Evolutionary conservation across 2,888 invertebrate species (phyloP), one percentile per base, ranked within the genome.

Genomic region (Cetonia aurata): DNA sequence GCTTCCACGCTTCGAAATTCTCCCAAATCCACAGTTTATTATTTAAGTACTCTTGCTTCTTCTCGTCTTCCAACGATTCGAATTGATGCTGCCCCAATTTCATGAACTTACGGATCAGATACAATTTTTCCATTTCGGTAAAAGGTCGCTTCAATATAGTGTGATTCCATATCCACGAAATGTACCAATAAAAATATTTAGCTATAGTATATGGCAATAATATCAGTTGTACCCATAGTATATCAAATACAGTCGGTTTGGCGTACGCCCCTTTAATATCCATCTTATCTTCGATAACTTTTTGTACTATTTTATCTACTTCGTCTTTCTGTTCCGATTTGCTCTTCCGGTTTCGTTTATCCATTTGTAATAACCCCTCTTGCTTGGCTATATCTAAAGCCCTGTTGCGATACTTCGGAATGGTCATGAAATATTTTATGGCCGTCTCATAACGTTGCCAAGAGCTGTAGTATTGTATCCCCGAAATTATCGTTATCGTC

Each of bases 261-360:
- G 95, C 93, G 84, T 96, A 96, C 0, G 95, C 95, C 15, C 97
- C 97, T 81, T 95, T 91, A 56, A 97, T 96, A 80, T 96, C 96
- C 92, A 97, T 94, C 80, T 96, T 96, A 76, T 96, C 93, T 83
- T 93, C 95, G 70, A 98, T 92, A 1, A 98, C 91, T 81, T 90
- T 88, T 73, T 92, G 88, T 67, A 97, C 92, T 46, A 95, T 88
- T 71, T 87, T 87, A 80, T 97, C 96, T 74, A 93, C 90, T 82
- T 95, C 94, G 76, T 92, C 92, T 82, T 91, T 93, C 75, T 89
- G 87, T 79, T 91, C 91, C 2, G 86, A 77, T 79, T 89, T 89
- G 73, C 84, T 86, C 79, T 87, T 89, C 72, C 86, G 87, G 65
- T 84, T 85, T 72, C 84, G 85, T 76, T 87, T 88, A 71, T 86